Evolutionary conservation across 1,140 invertebrate genomes (phyloP).

Genomic region (Teleopsis dalmanni): DNA sequence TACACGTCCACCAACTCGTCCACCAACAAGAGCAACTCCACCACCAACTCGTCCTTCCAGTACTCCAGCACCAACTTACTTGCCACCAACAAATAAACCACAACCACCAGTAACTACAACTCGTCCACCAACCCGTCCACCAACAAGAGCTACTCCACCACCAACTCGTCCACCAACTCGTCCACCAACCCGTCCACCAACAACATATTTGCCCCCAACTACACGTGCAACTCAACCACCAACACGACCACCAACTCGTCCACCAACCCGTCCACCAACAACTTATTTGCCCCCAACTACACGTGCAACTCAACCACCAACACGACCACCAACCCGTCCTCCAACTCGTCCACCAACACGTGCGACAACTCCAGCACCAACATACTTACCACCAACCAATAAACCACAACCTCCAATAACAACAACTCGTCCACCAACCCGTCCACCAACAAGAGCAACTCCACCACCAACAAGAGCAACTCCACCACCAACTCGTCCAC

Average conservation of each 20-base stretch:
- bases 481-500: constrained; percentile 10
- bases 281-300: constrained; percentile 14
- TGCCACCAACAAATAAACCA: constrained; percentile 25
- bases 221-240: constrained; percentile 1
- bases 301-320: constrained; percentile 2
- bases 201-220: background rate
- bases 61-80: constrained; percentile 12
- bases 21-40: background rate
- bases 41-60: no score
- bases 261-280: constrained; percentile 7
- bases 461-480: constrained; percentile 1
- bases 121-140: background rate
- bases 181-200: background rate
- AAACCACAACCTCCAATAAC: constrained; percentile 17
- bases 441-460: constrained; percentile 6
- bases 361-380: background rate
- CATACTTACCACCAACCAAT: constrained; percentile 15
- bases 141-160: background rate
- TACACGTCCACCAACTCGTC: constrained; percentile 1
- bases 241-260: background rate
- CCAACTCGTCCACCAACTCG: background rate
- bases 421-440: constrained; percentile 4
- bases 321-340: background rate
- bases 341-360: constrained; percentile 8
- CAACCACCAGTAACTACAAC: constrained; percentile 18